phyloP scores from a whole-genome alignment of 2,113 vertebrate genomes.

The Glareola pratincola region DNA sequence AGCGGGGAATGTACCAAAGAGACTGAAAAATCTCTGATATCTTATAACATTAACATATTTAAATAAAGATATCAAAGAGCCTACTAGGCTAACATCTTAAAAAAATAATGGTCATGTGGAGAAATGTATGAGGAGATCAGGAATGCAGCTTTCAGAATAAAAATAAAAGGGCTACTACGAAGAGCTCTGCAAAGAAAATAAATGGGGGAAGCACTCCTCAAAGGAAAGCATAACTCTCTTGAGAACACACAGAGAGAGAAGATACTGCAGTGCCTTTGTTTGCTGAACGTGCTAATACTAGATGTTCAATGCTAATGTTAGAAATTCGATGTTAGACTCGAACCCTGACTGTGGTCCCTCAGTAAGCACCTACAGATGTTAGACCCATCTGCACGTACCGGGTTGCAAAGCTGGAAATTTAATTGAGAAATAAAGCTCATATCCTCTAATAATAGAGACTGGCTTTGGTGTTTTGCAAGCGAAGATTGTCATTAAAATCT shows the following conservation, averaged over 20 bases:
- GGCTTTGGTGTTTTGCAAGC: background rate
- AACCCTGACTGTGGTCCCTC: background rate
- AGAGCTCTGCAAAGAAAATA: background rate
- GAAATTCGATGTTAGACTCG: too few species aligned
- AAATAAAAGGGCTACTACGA: background rate
- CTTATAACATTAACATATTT: background rate
- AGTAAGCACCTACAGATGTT: background rate
- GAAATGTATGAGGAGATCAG: background rate
- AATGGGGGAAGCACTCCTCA: background rate
- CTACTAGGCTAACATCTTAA: background rate
- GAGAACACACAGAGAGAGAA: background rate
- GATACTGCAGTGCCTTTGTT: background rate
- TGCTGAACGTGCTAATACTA: background rate
- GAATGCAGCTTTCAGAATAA: background rate
- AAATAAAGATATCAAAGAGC: background rate
- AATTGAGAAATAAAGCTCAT: background rate
- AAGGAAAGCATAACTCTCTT: background rate
- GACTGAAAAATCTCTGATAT: background rate
- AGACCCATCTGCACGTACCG: accelerated
- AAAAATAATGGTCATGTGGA: background rate
- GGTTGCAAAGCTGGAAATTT: background rate
- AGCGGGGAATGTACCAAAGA: background rate
- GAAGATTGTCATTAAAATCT: background rate
- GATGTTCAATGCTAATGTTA: too few species aligned
- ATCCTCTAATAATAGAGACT: background rate